Evolutionary conservation across 1,140 invertebrate genomes (phyloP), one percentile per base, ranked within the genome.

Genomic region (Drosophila chauvacae): DNA sequence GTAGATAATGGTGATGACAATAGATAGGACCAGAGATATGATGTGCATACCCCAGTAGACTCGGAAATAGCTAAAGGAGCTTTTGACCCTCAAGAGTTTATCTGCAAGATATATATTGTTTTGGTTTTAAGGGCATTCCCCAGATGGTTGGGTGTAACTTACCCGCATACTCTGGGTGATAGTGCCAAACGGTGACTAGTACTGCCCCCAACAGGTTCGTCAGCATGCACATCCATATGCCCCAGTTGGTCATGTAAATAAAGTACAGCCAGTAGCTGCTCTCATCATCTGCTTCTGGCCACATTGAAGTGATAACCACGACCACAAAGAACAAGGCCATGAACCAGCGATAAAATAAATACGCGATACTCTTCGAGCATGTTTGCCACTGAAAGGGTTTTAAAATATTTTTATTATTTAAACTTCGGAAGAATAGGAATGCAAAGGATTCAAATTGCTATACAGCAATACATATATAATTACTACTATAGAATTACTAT

Each of bases 181-280:
- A 91, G 33, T 92, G 90, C 91, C 91, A 92, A 26, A 81, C 64
- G 10, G 79, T 91, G 1, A 92, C 91, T 23, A 92, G 71, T 20
- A 91, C 55, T 4, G 91, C 91, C 3, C 91, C 91, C 42, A 91
- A 53, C n/a, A 92, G 18, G 65, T 91, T 91, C 10, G 91, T 92
- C 9, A 92, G 7, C 91, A 92, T 92, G 30, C 94, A 95, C 10
- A 95, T 76, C 18, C 94, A 82, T 70, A 95, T 94, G 26, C 96
- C 96, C 96, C 96, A 96, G 91, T 96, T 96, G 39, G 96, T 96
- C 69, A 96, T 94, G 86, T 96, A 97, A 58, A 96, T 96, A 26
- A 95, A 94, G 56, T 92, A 92, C 13, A 91, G 59, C 78, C 85
- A 91, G 51, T 88, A 91, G 42, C 78, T 82, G 23, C 41, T 30